Evolutionary conservation across 1,140 invertebrate species (phyloP), one percentile per base, ranked within the genome.

Genomic region (Solen grandis): DNA sequence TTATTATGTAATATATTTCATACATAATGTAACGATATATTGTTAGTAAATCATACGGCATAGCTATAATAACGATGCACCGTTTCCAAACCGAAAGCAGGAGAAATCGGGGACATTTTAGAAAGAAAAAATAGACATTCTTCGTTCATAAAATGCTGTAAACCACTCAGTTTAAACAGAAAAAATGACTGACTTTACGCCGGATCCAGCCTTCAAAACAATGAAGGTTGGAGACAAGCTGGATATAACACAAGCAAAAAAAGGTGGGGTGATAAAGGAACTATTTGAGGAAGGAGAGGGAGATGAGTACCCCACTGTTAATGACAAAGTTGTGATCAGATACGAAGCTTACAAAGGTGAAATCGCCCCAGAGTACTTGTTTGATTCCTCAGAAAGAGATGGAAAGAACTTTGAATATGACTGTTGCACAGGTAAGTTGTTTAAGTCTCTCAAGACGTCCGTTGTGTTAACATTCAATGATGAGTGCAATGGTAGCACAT

Each of bases 311-410:
- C 74, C 74, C 0, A 68, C 66, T 22, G 1, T 41, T 2, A 50
- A 50, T 4, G 74, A 77, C 36, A 66, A 8, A 19, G 62, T 77
- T 5, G 50, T 52, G 25, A 29, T 77, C 14, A 36, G 25, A 41
- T 77, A 77, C 38, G 46, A 5, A 2, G 74, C 46, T 13, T 77
- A 77, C 59, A 38, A 14, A 4, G 74, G 74, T 14, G 74, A 77
- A 25, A 66, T 77, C 5, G n/a, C 33, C 5, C 13, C 16, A 31
- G 74, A 77, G 31, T 57, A 66, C 27, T 35, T 57, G 2, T 77
- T 68, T 68, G 74, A 77, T 33, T 36, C 62, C 0, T 62, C 72
- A n/a, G 36, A 75, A 4, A 46, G 16, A 41, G 72, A 75, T 46
- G 59, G 59, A 19, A 57, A 77, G 19, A 29, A 54, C 19, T 68